phyloP scores from a whole-genome alignment of 2,888 invertebrate genomes.

The Byasa hedistus region DNA sequence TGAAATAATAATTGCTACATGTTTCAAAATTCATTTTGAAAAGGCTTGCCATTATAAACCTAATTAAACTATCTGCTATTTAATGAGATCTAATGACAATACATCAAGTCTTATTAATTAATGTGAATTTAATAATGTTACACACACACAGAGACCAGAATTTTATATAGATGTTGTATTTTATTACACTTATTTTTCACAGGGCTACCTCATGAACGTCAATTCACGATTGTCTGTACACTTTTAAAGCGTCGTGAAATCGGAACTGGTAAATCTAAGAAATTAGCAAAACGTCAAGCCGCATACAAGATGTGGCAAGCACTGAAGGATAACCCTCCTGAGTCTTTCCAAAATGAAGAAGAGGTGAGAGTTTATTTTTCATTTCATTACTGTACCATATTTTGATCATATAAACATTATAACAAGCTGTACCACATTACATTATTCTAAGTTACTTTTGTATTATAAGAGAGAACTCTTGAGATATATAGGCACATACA shows the following conservation, averaged over 20 bases:
- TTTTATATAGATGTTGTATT: not conserved
- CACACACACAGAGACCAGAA: too few species aligned
- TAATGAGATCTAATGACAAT: too few species aligned
- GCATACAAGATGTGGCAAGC: slow-evolving; percentile 96
- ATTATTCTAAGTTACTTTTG: too few species aligned
- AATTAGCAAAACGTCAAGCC: slow-evolving; percentile 96
- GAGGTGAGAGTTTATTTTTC: slow-evolving; percentile 69
- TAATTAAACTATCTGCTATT: too few species aligned
- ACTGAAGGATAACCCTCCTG: slow-evolving; percentile 88
- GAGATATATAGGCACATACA: too few species aligned
- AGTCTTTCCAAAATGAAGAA: slow-evolving; percentile 84
- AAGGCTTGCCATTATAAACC: too few species aligned
- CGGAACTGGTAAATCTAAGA: slow-evolving; percentile 96
- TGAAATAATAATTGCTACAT: too few species aligned
- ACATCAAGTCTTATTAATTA: too few species aligned
- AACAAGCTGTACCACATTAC: not conserved
- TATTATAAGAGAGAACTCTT: too few species aligned
- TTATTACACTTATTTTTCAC: slow-evolving; percentile 31
- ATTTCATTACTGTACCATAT: not conserved
- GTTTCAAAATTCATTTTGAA: too few species aligned
- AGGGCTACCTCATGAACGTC: slow-evolving; percentile 94
- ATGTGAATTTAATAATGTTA: too few species aligned
- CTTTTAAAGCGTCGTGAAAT: slow-evolving; percentile 91
- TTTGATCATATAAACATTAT: not conserved
- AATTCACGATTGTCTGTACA: slow-evolving; percentile 95